These are phyloP conservation scores for Marcusenius ussheri DNA, from an alignment of 2,113 vertebrate species.

Conservation along the genomic window DNA sequence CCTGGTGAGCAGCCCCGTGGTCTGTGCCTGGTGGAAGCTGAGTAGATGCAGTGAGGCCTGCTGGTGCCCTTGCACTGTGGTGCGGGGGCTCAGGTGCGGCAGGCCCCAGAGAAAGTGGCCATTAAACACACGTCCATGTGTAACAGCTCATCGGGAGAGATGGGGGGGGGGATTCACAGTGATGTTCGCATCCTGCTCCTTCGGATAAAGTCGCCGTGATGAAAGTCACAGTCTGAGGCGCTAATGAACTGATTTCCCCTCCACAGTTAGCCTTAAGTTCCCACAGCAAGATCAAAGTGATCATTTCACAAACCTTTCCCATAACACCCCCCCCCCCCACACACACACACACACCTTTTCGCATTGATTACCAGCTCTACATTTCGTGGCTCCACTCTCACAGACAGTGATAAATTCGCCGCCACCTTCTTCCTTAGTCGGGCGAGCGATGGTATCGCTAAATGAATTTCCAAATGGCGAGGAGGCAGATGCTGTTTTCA, in stretches of 20 bases:
- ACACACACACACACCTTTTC: too few species aligned
- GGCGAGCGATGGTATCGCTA: not conserved
- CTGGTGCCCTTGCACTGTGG: not conserved
- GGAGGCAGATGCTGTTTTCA: not conserved
- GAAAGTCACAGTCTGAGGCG: not conserved
- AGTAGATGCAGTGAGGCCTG: not conserved
- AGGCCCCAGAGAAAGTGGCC: not conserved
- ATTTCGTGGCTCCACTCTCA: not conserved
- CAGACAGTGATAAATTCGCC: not conserved
- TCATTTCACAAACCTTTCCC: not conserved
- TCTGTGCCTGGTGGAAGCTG: not conserved
- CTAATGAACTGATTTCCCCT: constrained; percentile 8
- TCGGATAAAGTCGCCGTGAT: not conserved
- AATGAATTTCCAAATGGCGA: not conserved
- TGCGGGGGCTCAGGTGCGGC: not conserved
- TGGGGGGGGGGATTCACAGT: too few species aligned
- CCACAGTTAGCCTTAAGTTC: not conserved
- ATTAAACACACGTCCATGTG: not conserved
- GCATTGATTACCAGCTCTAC: not conserved
- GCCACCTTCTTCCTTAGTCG: not conserved
- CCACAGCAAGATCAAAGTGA: not conserved
- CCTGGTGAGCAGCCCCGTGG: not conserved
- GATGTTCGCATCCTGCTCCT: not conserved
- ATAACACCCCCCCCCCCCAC: too few species aligned
- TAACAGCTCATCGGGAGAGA: not conserved